These are phyloP conservation scores for Gonatopus flavifemur DNA, from an alignment of 1,140 invertebrate species.

Conservation along the genomic window DNA sequence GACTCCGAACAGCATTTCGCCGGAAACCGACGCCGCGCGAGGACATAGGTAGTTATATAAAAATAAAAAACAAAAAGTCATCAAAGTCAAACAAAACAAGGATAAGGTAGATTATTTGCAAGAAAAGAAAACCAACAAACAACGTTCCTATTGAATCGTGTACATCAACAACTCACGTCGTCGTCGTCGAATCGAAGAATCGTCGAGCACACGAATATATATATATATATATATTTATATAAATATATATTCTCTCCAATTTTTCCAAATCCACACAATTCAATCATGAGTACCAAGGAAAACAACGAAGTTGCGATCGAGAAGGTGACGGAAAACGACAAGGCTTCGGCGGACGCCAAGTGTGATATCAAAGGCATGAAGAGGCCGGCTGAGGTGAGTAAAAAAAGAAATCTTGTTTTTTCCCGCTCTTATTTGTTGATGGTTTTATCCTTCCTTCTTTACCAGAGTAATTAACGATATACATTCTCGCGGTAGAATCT, in stretches of 20 bases:
- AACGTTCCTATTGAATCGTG: no score
- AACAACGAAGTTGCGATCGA: constrained; percentile 82
- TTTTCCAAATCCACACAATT: neutral
- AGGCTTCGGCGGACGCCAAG: constrained; percentile 69
- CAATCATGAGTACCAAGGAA: constrained; percentile 78
- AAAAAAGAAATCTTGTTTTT: constrained; percentile 10
- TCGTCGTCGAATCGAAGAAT: no score
- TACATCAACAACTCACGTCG: no score
- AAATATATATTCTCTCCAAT: no score
- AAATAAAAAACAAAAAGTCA: neutral
- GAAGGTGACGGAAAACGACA: constrained; percentile 76
- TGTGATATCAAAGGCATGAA: constrained; percentile 83
- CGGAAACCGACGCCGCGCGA: constrained; percentile 57
- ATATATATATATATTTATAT: neutral
- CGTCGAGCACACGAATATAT: no score
- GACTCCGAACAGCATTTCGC: constrained; percentile 57
- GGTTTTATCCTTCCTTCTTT: constrained; percentile 8
- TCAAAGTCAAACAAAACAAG: neutral
- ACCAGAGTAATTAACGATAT: no score
- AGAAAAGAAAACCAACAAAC: no score
- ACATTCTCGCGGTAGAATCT: no score
- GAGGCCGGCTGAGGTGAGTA: constrained; percentile 82
- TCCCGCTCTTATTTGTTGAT: constrained; percentile 7
- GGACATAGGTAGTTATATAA: no score
- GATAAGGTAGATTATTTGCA: neutral